Evolutionary conservation across 2,888 invertebrate species (phyloP), one percentile per base, ranked within the genome.

Genomic region (Drosophila recens): DNA sequence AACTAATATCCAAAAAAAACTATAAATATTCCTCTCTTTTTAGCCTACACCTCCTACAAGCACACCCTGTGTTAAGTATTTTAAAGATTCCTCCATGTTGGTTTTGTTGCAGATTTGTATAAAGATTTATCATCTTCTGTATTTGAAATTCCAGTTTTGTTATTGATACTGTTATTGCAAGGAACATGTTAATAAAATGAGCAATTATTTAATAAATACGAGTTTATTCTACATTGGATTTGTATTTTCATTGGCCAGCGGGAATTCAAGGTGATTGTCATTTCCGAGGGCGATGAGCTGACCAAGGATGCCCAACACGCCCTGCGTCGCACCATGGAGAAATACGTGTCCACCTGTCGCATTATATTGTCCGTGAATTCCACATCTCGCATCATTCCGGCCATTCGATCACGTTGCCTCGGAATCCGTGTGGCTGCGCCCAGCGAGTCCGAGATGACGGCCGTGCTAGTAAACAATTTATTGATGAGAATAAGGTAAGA

Each of bases 251-350:
- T 43, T 57, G 96, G 97, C 0, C 98, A 98, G 91, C 95, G 96
- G 80, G 97, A 98, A 74, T 99, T 99, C 91, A 99, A 99, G 95
- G 98, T 99, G 45, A 97, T 99, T 15, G 95, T 99, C 10, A 93
- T 99, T 66, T 97, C 97, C 61, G 99, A 99, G 92, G 99, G 98
- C 0, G 99, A 99, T 91, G 95, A 96, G 72, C 94, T 99, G 43
- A 97, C 98, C 0, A 98, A 97, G 92, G 99, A 99, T 93, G 99
- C 99, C 0, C 99, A 99, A 91, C 99, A 99, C 93, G 99, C 99
- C 0, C 93, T 99, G 54, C 95, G 99, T 80, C 95, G 99, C 49
- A 99, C 99, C 0, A 99, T 99, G 99, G 99, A 99, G 93, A 99
- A 99, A 92, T 99, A 99, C 93, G 96, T 98, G 63, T 94, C 96